Base-by-base conservation (phyloP, 2,888 invertebrate genomes). In the Xylophagus ater region DNA sequence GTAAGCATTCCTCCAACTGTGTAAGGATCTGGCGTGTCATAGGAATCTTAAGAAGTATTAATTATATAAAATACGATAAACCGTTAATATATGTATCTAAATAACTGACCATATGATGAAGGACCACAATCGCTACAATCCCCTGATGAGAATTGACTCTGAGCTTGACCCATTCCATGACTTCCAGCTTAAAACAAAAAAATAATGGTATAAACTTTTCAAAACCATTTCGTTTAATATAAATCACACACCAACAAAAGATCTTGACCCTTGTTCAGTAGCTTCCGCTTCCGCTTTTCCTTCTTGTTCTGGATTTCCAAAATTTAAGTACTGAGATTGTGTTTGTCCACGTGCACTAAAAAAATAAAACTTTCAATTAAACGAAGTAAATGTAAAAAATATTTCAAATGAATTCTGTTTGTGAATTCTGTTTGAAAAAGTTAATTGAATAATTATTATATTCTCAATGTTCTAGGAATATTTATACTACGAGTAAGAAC, bases 101-200 rank as follows among this genome's bases (percentile, higher is more conserved):
- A n/a, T n/a, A 15, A 25, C 7, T 28, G 37, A 44, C 42, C 47
- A 26, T 36, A 34, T 19, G 35, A 13, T 3, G 25, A 20, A 30
- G 42, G 41, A 20, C 37, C 36, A 57, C 81, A 82, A 32, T 74
- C 80, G n/a, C 76, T 77, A 50, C 82, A 83, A 43, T 71, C 73
- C 34, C 76, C 73, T 35, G 77, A 74, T 42, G 76, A 72, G 34
- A 83, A 81, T 63, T 87, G 87, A 62, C 86, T 86, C 64, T 87
- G 87, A 1, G 87, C 87, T 68, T 86, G 86, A 1, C 87, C 87
- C 82, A 87, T 86, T 39, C 87, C 87, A 55, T 78, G 79, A 46
- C 70, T 75, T 31, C 86, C 86, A 68, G 74, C 86, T 87, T 50
- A 49, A 66, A 65, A 46, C 37, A 41, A 39, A 15, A 34, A 39